Percentiles rank a stretch among this genome's conserved stretches.
phyloP scores from a whole-genome alignment of 2,888 invertebrate species.

The Teinopalpus imperialis region DNA sequence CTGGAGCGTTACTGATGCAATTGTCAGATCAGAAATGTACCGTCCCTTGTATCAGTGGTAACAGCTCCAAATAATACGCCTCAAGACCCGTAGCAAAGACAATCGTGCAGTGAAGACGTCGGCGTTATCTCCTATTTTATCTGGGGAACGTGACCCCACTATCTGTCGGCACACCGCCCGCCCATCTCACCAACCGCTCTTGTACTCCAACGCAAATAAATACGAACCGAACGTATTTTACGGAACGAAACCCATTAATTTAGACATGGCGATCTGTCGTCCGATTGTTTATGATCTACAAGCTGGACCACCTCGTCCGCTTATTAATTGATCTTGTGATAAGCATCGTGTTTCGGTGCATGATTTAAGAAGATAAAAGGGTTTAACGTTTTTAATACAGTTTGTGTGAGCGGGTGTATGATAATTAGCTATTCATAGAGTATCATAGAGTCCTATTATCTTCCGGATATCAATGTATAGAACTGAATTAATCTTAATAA shows the following conservation, averaged over 20 bases:
- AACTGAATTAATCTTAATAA: too few relatives aligned
- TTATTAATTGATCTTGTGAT: conserved; percentile 75
- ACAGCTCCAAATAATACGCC: conserved; percentile 27
- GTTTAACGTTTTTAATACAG: conserved; percentile 11
- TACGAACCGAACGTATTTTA: conserved; percentile 37
- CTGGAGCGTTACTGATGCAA: too few relatives aligned
- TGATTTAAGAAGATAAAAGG: conserved; percentile 15
- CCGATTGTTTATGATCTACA: conserved; percentile 61
- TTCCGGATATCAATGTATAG: too few relatives aligned
- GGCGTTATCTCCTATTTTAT: conserved; percentile 67
- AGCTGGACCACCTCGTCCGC: conserved; percentile 67
- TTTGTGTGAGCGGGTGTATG: conserved; percentile 12
- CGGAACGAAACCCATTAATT: conserved; percentile 64
- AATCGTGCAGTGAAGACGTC: conserved; percentile 66
- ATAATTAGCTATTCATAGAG: conserved; percentile 16
- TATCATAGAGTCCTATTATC: too few relatives aligned
- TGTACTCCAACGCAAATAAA: conserved; percentile 41
- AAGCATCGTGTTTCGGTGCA: conserved; percentile 35
- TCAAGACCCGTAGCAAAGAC: conserved; percentile 44
- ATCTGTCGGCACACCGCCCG: conserved; percentile 64
- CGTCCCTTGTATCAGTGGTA: conserved; percentile 9
- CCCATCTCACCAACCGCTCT: conserved; percentile 57
- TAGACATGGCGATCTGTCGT: conserved; percentile 67
- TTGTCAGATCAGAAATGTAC: not conserved
- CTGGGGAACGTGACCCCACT: conserved; percentile 75